These are phyloP conservation scores for Noctua comes DNA, from an alignment of 2,888 invertebrate species.

Conservation along the genomic window DNA sequence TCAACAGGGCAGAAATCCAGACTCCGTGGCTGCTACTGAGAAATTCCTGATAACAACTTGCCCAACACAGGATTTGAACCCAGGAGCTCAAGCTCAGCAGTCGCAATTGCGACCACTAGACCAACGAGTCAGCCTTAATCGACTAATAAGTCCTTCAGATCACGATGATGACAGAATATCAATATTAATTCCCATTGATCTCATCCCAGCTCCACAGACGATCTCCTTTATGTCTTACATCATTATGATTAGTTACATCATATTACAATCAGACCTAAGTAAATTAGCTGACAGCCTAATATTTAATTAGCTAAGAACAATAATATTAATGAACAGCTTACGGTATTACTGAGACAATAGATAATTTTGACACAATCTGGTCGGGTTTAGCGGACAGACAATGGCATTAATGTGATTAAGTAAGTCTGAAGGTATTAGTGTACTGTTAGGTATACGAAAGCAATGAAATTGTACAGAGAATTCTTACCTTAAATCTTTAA, in stretches of 20 bases:
- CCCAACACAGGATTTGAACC: too few species aligned
- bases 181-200: neutral
- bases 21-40: too few species aligned
- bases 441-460: neutral
- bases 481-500: neutral
- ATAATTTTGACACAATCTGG: conserved; percentile 37
- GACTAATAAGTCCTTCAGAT: neutral
- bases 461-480: neutral
- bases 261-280: neutral
- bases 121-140: neutral
- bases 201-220: neutral
- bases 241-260: neutral
- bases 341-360: conserved; percentile 52
- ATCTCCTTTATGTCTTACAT: neutral
- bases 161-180: neutral
- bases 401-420: conserved; percentile 48
- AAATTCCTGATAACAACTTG: too few species aligned
- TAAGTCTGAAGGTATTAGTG: neutral
- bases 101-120: too few species aligned
- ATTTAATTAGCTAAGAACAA: conserved; percentile 40
- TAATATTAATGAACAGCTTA: conserved; percentile 52
- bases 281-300: conserved; percentile 7
- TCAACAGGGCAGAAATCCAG: too few species aligned
- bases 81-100: too few species aligned
- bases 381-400: conserved; percentile 36